Percentiles rank a stretch among this genome's conserved stretches.
Evolutionary conservation across 2,888 invertebrate species (phyloP).

Genomic region (Altica lythri): DNA sequence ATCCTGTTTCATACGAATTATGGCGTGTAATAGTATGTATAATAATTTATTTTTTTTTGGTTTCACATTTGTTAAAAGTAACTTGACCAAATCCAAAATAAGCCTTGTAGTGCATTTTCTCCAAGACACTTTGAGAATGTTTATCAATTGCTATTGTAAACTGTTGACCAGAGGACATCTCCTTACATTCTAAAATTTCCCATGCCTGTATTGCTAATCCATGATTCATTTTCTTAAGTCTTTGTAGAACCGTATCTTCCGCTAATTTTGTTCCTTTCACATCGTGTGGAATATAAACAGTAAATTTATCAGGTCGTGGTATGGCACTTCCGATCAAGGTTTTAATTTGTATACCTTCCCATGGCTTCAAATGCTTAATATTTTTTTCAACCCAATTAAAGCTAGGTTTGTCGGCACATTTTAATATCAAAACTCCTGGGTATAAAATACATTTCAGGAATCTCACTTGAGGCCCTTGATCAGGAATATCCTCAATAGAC

Average conservation of each 20-base stretch:
- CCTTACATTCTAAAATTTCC: neutral
- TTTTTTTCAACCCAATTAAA: neutral
- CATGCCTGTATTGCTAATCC: neutral
- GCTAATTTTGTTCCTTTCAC: neutral
- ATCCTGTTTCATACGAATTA: no score
- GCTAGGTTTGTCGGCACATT: neutral
- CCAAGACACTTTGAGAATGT: neutral
- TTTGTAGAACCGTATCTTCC: neutral
- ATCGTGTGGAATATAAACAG: neutral
- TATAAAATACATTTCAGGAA: neutral
- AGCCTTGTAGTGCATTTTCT: neutral
- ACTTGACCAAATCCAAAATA: neutral
- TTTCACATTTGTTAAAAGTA: no score
- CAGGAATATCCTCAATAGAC: neutral
- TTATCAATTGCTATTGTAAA: neutral
- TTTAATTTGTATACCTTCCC: neutral
- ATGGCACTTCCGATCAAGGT: neutral
- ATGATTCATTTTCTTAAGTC: neutral
- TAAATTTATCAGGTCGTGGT: neutral
- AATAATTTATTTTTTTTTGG: no score
- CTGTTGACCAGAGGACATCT: neutral
- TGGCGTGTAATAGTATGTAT: no score
- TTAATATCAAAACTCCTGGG: neutral
- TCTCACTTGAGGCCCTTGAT: neutral
- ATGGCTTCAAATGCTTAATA: neutral